Evolutionary conservation across 30 jellyfish, hydroid and myxozoan genomes (phyloP), one percentile per base, ranked within the genome.

Genomic region (Turritopsis dohrnii): DNA sequence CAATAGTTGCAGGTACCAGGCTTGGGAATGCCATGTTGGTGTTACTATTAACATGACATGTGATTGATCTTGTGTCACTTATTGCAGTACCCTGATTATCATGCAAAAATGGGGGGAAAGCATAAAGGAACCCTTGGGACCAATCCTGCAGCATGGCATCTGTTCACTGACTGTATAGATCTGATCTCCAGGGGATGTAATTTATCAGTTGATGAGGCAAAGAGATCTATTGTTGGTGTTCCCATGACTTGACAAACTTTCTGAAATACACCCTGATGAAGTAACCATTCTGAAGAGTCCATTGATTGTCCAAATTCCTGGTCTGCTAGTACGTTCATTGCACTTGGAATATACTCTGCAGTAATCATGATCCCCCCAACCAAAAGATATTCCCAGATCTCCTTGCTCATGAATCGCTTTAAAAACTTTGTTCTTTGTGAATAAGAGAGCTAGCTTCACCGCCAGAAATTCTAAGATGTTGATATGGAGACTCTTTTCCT

Each of bases 231-330:
- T 69, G 9, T 9, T 8, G 77, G 77, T 7, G 28, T n/a, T 0
- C 77, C 77, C 30, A 19, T 69, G 9, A 23, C 19, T 27, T 69
- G 77, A 19, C 77, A 69, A 69, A 69, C 0, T 69, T n/a, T 69
- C 30, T 69, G 28, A 27, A 69, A 69, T 9, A 69, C 77, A 23
- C 9, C 22, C 28, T 16, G 22, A 69, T 27, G 30, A 69, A 69
- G 77, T 0, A 0, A n/a, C 77, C 77, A 69, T 69, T 69, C 77
- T 69, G 77, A 23, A n/a, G 77, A 69, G 77, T 69, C 77, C 77
- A n/a, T 23, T 17, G 22, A 7, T 9, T 69, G 1, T 19, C 77
- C 17, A 19, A 21, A 69, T 27, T 69, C 77, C 77, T 27, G 30
- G 77, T 69, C 77, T 69, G 77, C 77, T 27, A n/a, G 9, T 17